Percentiles rank a stretch among this genome's conserved stretches.
These are phyloP conservation scores for Lasiurus cinereus DNA, from an alignment of 2,113 vertebrate species.

Conservation along the genomic window DNA sequence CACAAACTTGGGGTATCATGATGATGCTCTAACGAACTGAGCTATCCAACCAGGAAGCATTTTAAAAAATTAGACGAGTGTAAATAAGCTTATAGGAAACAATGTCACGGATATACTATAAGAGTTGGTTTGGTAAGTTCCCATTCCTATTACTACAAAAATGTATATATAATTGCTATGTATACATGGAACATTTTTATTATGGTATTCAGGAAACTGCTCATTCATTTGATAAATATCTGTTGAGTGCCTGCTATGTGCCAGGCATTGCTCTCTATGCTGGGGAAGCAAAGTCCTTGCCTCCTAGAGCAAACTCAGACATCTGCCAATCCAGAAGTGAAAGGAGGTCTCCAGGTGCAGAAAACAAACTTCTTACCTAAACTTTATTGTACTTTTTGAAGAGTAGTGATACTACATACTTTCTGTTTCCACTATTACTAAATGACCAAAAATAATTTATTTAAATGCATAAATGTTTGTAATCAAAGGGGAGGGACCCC, in stretches of 20 bases:
- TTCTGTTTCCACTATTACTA: background rate
- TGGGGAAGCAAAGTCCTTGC: background rate
- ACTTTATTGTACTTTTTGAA: background rate
- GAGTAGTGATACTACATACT: background rate
- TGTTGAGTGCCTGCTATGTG: background rate
- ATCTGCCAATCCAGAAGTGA: no score
- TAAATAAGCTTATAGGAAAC: background rate
- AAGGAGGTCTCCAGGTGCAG: background rate
- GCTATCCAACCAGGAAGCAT: no score
- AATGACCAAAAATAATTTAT: background rate
- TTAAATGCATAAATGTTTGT: background rate
- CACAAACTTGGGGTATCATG: no score
- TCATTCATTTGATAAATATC: background rate
- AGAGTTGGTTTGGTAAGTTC: background rate
- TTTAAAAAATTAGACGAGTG: background rate
- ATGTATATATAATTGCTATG: background rate
- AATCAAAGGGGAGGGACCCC: background rate
- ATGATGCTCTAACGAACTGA: no score
- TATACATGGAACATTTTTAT: background rate
- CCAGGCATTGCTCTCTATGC: background rate
- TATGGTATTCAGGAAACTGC: background rate
- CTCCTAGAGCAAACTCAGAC: no score
- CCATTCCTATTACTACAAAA: background rate
- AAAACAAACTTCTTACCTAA: background rate
- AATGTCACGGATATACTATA: background rate